Conservation (phyloP, 2,888 invertebrate genomes). For the Leptura quadrifasciata region DNA sequence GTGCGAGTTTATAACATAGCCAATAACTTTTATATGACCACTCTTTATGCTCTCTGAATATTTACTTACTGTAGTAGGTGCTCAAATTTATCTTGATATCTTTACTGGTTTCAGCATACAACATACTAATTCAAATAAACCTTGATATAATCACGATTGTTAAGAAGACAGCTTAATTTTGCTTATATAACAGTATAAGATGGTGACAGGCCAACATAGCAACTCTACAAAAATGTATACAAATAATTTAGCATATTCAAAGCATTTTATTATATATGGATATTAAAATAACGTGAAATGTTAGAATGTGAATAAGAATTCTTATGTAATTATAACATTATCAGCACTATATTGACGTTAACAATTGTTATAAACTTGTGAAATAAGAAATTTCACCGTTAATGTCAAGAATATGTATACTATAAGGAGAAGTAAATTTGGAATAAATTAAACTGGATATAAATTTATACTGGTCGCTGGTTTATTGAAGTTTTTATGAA, state of each 20-base stretch:
- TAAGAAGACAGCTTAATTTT: conserved; percentile 32
- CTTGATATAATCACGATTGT: conserved; percentile 33
- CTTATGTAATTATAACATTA: neutral
- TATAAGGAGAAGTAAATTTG: conserved; percentile 8
- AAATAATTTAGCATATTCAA: neutral
- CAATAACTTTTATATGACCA: conserved; percentile 61
- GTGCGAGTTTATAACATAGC: conserved; percentile 63
- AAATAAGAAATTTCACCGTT: neutral
- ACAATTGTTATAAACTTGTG: neutral
- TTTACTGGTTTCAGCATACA: conserved; percentile 40
- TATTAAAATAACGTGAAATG: neutral
- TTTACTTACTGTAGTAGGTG: conserved; percentile 51
- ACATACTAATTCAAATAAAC: conserved; percentile 35
- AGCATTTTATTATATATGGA: neutral
- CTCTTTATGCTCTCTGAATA: conserved; percentile 52
- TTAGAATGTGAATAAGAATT: neutral
- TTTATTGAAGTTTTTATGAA: too few species aligned
- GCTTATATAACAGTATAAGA: neutral
- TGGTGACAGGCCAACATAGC: neutral
- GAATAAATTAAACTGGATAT: too few species aligned
- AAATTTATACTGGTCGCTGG: too few species aligned
- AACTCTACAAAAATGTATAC: neutral
- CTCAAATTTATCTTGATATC: conserved; percentile 50
- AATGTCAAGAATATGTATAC: neutral
- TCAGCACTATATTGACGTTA: neutral